phyloP scores from a whole-genome alignment of 1,140 invertebrate species.

The Aphaenogaster ashmeadi region DNA sequence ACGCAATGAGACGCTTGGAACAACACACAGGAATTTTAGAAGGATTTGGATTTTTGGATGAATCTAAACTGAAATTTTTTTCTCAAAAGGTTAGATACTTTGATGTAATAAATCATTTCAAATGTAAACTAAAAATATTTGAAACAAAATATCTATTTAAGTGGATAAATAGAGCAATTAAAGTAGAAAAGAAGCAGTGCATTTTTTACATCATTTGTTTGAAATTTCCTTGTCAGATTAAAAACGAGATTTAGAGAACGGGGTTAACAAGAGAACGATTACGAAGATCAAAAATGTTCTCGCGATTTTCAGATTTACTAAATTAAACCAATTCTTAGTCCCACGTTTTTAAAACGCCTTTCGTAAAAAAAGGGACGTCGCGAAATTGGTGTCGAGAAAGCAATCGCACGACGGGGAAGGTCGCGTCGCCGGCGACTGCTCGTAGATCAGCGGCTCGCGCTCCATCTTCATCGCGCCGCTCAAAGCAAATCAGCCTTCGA shows the following conservation, averaged over 20 bases:
- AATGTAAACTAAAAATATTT: background rate
- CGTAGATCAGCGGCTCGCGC: constrained; percentile 34
- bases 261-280: too few species aligned
- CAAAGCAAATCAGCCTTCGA: constrained; percentile 78
- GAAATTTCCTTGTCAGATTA: background rate
- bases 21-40: background rate
- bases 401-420: constrained; percentile 44
- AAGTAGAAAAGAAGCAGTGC: background rate
- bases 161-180: background rate
- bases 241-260: background rate
- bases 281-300: background rate
- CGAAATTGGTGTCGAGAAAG: constrained; percentile 38
- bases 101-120: background rate
- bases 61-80: background rate
- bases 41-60: background rate
- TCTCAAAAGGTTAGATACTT: background rate
- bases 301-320: background rate
- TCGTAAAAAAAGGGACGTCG: constrained; percentile 10
- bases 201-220: background rate
- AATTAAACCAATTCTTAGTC: background rate
- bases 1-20: background rate
- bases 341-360: background rate
- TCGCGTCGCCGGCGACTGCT: constrained; percentile 37
- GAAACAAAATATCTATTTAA: background rate
- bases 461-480: constrained; percentile 71